These are phyloP conservation scores for Sebastes reedi DNA, from an alignment of 2,797 vertebrate species.

Conservation along the genomic window DNA sequence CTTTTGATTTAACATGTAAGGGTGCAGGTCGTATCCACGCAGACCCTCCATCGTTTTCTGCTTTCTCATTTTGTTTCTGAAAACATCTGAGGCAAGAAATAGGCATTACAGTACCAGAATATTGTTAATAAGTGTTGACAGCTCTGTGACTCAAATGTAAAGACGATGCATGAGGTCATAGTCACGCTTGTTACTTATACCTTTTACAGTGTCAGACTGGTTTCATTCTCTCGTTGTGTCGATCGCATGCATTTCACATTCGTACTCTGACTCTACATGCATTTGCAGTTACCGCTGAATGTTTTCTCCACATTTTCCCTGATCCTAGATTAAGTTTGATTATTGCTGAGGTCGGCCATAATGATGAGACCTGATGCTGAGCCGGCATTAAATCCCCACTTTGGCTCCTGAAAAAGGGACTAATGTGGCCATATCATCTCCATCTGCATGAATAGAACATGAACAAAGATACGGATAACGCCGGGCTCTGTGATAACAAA, in stretches of 20 bases:
- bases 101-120: too few relatives aligned
- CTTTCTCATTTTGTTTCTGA: too few relatives aligned
- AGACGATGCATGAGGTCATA: neutral
- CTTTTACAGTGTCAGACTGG: neutral
- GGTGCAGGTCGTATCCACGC: too few relatives aligned
- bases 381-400: constrained; percentile 33
- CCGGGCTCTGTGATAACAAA: constrained; percentile 51
- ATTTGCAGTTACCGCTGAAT: neutral
- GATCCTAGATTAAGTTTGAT: constrained; percentile 7
- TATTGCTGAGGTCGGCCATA: constrained; percentile 30
- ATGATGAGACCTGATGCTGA: constrained; percentile 38
- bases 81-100: too few relatives aligned
- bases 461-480: constrained; percentile 38
- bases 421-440: constrained; percentile 47
- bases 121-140: neutral
- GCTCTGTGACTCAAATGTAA: neutral
- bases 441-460: constrained; percentile 69
- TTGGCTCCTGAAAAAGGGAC: constrained; percentile 27
- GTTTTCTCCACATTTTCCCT: neutral
- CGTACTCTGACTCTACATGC: neutral
- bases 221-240: neutral
- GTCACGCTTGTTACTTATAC: neutral
- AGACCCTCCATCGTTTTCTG: too few relatives aligned
- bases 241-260: neutral
- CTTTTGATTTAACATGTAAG: too few relatives aligned